A percentile compares a stretch with the other conserved stretches of the same genome.
Conservation (phyloP, 2,113 vertebrate genomes). For the Girardinichthys multiradiatus region DNA sequence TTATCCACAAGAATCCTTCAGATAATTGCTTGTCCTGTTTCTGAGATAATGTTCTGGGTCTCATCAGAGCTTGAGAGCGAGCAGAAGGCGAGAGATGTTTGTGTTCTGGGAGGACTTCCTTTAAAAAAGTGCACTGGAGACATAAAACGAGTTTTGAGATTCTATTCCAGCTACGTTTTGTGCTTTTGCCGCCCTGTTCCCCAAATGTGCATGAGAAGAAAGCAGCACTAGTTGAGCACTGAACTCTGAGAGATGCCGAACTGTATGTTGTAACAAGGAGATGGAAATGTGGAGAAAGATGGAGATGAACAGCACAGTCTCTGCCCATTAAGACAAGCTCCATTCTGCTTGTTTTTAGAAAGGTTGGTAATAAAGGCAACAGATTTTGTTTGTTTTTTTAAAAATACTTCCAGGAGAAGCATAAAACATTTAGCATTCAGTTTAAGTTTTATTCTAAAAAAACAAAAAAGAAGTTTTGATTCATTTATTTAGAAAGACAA, state of each 20-base stretch:
- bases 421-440: neutral
- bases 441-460: neutral
- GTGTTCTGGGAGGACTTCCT: neutral
- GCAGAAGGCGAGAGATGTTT: neutral
- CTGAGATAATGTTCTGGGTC: slow-evolving; percentile 8
- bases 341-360: neutral
- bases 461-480: neutral
- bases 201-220: slow-evolving; percentile 34
- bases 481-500: neutral
- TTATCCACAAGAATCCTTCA: slow-evolving; percentile 3
- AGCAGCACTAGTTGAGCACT: neutral
- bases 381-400: neutral
- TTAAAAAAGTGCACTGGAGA: slow-evolving; percentile 8
- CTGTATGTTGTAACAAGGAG: slow-evolving; percentile 9
- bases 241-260: slow-evolving; percentile 1
- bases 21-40: neutral
- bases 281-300: slow-evolving; percentile 9
- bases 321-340: slow-evolving; percentile 5
- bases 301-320: neutral
- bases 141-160: slow-evolving; percentile 26
- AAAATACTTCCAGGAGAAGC: neutral
- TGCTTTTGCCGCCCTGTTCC: slow-evolving; percentile 17
- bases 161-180: slow-evolving; percentile 6
- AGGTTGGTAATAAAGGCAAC: neutral
- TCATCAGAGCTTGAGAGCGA: neutral